phyloP scores from a whole-genome alignment of 2,888 invertebrate genomes.

The Volucella inflata region DNA sequence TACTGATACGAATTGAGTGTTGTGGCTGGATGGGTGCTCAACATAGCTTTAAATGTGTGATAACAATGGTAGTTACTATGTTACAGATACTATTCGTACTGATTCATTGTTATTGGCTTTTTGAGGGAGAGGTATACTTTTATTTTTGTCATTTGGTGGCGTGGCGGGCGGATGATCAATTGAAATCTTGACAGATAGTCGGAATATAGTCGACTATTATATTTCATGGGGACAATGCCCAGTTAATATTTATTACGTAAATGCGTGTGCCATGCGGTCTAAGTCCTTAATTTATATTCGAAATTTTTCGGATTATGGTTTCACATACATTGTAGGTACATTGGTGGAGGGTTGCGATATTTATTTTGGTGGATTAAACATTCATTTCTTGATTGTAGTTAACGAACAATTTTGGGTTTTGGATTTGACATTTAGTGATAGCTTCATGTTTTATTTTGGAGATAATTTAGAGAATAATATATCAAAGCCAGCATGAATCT shows the following conservation, averaged over 20 bases:
- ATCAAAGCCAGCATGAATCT: too few relatives aligned
- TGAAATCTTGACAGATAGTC: slow-evolving; percentile 61
- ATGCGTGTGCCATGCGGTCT: slow-evolving; percentile 53
- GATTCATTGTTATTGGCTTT: slow-evolving; percentile 21
- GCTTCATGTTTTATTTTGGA: too few relatives aligned
- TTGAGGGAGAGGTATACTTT: slow-evolving; percentile 1
- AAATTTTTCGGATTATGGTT: slow-evolving; percentile 37
- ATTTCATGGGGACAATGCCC: slow-evolving; percentile 53
- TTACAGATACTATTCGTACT: slow-evolving; percentile 22
- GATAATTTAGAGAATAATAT: too few relatives aligned
- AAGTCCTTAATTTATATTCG: slow-evolving; percentile 59
- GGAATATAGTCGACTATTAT: slow-evolving; percentile 46
- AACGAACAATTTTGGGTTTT: too few relatives aligned
- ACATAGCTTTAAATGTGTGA: slow-evolving; percentile 35
- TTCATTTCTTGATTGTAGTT: background rate
- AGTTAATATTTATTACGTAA: slow-evolving; percentile 50
- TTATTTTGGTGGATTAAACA: background rate
- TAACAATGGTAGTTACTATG: slow-evolving; percentile 3
- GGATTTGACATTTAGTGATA: too few relatives aligned
- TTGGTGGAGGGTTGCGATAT: background rate
- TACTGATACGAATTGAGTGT: slow-evolving; percentile 48
- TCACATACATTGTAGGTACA: slow-evolving; percentile 18
- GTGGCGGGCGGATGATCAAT: slow-evolving; percentile 43
- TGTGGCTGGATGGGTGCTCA: slow-evolving; percentile 41
- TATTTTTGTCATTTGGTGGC: slow-evolving; percentile 2